Evolutionary conservation across 2,888 invertebrate genomes (phyloP).

Genomic region (Pyrocoelia pectoralis): DNA sequence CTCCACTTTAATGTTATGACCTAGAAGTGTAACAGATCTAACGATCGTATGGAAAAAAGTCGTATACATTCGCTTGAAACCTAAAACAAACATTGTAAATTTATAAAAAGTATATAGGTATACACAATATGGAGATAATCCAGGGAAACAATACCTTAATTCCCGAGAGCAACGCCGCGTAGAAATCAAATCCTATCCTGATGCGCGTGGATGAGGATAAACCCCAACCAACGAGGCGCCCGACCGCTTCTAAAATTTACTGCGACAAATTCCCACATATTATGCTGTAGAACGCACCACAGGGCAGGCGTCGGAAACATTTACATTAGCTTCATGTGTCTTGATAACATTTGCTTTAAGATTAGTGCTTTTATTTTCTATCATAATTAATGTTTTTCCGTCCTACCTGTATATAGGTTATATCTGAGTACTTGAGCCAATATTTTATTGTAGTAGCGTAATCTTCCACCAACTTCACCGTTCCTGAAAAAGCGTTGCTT

Average conservation of each 20-base stretch:
- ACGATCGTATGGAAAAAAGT: slow-evolving; percentile 17
- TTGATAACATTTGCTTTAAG: slow-evolving; percentile 22
- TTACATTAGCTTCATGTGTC: slow-evolving; percentile 27
- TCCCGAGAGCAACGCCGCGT: slow-evolving; percentile 42
- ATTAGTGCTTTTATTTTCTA: slow-evolving; percentile 10
- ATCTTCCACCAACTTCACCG: slow-evolving; percentile 24
- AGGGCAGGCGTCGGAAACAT: slow-evolving; percentile 38
- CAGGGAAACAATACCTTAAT: slow-evolving; percentile 58
- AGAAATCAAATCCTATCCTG: slow-evolving; percentile 53
- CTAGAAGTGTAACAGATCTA: too few relatives aligned
- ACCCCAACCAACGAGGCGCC: slow-evolving; percentile 44
- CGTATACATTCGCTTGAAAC: slow-evolving; percentile 25
- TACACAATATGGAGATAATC: slow-evolving; percentile 52
- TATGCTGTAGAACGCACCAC: slow-evolving; percentile 47
- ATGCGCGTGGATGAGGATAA: slow-evolving; percentile 53
- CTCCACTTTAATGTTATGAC: too few relatives aligned
- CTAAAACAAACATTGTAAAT: slow-evolving; percentile 49
- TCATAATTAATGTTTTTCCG: not conserved
- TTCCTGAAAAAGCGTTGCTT: slow-evolving; percentile 35
- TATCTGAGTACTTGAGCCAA: not conserved
- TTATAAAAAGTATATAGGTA: slow-evolving; percentile 49
- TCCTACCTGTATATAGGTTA: too few relatives aligned
- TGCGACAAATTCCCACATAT: slow-evolving; percentile 59
- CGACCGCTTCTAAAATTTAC: slow-evolving; percentile 55
- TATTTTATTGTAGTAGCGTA: slow-evolving; percentile 21